phyloP scores from a whole-genome alignment of 2,113 vertebrate genomes.

The Craseonycteris thonglongyai region DNA sequence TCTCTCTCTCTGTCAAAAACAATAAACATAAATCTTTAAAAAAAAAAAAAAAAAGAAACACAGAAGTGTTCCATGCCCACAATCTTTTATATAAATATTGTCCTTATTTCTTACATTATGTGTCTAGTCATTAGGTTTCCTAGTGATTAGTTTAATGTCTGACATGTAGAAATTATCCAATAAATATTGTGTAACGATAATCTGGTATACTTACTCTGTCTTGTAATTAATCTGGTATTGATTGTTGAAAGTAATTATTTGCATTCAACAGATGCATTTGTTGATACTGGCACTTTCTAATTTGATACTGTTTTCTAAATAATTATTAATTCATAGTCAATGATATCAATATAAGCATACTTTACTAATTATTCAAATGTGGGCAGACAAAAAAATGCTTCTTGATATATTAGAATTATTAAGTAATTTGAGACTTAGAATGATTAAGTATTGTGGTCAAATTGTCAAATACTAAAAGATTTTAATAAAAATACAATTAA shows the following conservation, averaged over 20 bases:
- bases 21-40: too few relatives aligned
- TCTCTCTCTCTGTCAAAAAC: too few relatives aligned
- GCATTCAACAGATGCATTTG: not conserved
- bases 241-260: slow-evolving; percentile 19
- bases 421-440: not conserved
- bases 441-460: not conserved
- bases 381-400: not conserved
- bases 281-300: not conserved
- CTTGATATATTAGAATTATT: not conserved
- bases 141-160: not conserved
- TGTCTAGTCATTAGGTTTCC: not conserved
- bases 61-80: not conserved
- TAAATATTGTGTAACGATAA: not conserved
- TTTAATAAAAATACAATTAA: not conserved
- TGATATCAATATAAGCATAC: not conserved
- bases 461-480: not conserved
- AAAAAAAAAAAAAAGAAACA: too few relatives aligned
- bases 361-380: not conserved
- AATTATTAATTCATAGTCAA: not conserved
- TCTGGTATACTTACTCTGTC: too few relatives aligned
- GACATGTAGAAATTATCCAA: not conserved
- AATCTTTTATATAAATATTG: not conserved
- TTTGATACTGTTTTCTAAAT: slow-evolving; percentile 4
- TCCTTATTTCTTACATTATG: not conserved
- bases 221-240: not conserved